These are phyloP conservation scores for Mongoloraphidia duomilia DNA, from an alignment of 2,888 invertebrate species.

Conservation along the genomic window DNA sequence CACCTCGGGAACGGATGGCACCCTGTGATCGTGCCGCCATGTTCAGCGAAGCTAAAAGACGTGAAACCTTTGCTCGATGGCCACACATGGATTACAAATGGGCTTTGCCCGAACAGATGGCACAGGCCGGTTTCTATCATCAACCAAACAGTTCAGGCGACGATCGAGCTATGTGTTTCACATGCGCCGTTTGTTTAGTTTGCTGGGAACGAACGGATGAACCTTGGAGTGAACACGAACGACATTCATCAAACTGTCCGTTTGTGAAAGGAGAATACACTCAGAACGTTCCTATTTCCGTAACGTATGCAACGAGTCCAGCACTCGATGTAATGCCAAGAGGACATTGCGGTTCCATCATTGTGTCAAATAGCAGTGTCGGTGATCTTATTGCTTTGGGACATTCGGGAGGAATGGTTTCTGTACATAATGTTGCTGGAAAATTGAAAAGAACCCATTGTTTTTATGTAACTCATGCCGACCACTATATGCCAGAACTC, in stretches of 20 bases:
- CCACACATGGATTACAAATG: conserved; percentile 42
- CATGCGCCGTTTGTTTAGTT: conserved; percentile 85
- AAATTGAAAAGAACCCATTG: conserved; percentile 56
- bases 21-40: conserved; percentile 47
- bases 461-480: conserved; percentile 33
- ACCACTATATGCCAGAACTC: conserved; percentile 27
- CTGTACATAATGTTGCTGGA: conserved; percentile 71
- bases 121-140: conserved; percentile 93
- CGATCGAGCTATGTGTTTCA: conserved; percentile 93
- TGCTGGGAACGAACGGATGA: conserved; percentile 96
- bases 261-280: conserved; percentile 91
- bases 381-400: conserved; percentile 42
- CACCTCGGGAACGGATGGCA: conserved; percentile 36
- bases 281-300: conserved; percentile 82
- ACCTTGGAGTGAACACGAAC: conserved; percentile 93
- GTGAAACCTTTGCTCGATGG: conserved; percentile 66
- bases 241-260: conserved; percentile 86
- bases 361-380: conserved; percentile 46
- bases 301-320: conserved; percentile 71
- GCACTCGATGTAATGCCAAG: conserved; percentile 41
- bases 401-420: conserved; percentile 49
- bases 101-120: conserved; percentile 93
- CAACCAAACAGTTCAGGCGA: conserved; percentile 81
- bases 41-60: conserved; percentile 84
- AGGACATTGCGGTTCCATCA: conserved; percentile 27